Base-by-base conservation (phyloP, 2,113 vertebrate genomes). In the Eira barbara region DNA sequence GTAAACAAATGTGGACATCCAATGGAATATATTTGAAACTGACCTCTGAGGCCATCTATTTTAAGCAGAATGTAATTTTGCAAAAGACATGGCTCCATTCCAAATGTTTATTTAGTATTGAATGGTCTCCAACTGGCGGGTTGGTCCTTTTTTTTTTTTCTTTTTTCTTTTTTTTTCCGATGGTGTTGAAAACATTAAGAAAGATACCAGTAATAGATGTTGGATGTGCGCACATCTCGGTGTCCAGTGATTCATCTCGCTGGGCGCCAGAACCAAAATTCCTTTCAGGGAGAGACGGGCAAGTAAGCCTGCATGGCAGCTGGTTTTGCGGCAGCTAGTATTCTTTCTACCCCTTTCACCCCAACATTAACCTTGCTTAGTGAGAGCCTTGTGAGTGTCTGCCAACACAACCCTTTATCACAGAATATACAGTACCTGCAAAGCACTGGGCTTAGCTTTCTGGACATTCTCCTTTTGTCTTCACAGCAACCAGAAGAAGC, bases 41-140 rank as follows among this genome's bases (percentile, higher is more conserved):
- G 95, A 97, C 93, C 94, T 98, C 96, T 27, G 80, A 95, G 94
- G 94, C 76, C 67, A 71, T 95, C 92, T 98, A 96, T 97, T 98
- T 98, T 97, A 95, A 96, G 95, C 34, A 86, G 93, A 93, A 89
- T 73, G 31, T 95, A 95, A 89, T 93, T 97, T 98, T 93, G 84
- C 79, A 94, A 93, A 97, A 97, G 88, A 34, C 63, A 25, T 95
- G 94, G 91, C 73, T 49, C 13, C 49, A 21, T 93, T 97, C 96
- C 97, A 97, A 96, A 92, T 95, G 90, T 89, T 97, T 95, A 94
- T 96, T 98, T 97, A 95, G 92, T 85, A 9, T 47, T 96, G 97
- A 97, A 93, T 25, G 34, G 81, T 55, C 83, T 97, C 98, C 96
- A 97, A 1, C 52, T 97, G 98, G 93, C 96, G 85, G 84, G 55